Percentiles rank a stretch among this genome's conserved stretches.
These are phyloP conservation scores for Ectemnius cavifrons DNA, from an alignment of 2,888 invertebrate species.

Conservation along the genomic window DNA sequence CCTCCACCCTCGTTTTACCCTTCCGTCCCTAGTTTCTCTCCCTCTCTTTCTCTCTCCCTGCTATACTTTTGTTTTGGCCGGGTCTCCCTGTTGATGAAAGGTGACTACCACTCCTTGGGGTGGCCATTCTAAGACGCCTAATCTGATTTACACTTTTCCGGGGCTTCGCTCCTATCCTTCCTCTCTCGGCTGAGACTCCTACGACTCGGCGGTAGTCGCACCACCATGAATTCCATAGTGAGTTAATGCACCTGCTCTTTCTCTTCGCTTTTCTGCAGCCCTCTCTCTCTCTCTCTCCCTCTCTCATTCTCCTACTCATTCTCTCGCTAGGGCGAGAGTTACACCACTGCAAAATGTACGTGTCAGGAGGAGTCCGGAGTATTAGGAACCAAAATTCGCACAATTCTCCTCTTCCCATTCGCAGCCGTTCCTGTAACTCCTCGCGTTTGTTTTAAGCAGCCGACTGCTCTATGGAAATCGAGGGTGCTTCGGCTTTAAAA, in stretches of 20 bases:
- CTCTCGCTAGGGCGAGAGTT: background rate
- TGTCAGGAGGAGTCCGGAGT: background rate
- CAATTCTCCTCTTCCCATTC: conserved; percentile 7
- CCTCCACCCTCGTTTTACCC: background rate
- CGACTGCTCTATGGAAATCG: conserved; percentile 3
- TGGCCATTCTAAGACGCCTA: conserved; percentile 50
- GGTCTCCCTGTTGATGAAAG: conserved; percentile 42
- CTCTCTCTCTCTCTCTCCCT: background rate
- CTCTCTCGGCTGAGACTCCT: conserved; percentile 30
- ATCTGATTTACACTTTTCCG: conserved; percentile 67
- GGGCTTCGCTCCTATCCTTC: conserved; percentile 40
- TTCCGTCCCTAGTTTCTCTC: conserved; percentile 12
- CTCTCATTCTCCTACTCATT: background rate
- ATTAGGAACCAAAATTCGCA: conserved; percentile 34
- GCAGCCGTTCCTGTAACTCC: background rate
- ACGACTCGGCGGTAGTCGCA: conserved; percentile 12
- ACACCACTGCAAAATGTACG: conserved; percentile 21
- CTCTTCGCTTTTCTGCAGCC: background rate
- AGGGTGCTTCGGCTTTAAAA: background rate
- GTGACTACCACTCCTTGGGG: conserved; percentile 43
- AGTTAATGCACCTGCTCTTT: conserved; percentile 16
- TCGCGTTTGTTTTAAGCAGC: conserved; percentile 3
- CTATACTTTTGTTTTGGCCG: conserved; percentile 49
- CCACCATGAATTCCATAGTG: conserved; percentile 28
- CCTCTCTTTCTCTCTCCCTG: conserved; percentile 12